phyloP scores from a whole-genome alignment of 2,888 invertebrate genomes.

The Mythimna ferrago region DNA sequence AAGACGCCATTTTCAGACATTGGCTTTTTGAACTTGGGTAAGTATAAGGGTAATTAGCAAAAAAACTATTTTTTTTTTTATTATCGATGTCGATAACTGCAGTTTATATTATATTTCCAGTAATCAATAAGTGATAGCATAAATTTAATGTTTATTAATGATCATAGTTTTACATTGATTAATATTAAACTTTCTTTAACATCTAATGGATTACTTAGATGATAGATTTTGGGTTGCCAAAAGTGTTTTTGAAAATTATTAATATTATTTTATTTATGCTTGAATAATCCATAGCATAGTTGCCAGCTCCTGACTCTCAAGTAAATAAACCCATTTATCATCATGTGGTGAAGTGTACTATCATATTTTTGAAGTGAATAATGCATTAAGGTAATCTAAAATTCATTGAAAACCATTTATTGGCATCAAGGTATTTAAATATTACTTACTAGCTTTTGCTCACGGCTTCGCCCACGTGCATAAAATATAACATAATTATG shows the following conservation, averaged over 20 bases:
- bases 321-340: not conserved
- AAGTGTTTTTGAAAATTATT: not conserved
- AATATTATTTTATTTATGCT: not conserved
- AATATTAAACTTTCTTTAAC: not conserved
- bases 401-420: conserved; percentile 16
- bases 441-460: too few species aligned
- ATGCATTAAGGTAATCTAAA: conserved; percentile 20
- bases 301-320: not conserved
- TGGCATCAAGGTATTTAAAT: too few species aligned
- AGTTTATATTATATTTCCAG: too few species aligned
- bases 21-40: too few species aligned
- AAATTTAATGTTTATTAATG: not conserved
- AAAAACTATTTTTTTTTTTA: too few species aligned
- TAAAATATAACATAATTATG: too few species aligned
- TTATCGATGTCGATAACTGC: too few species aligned
- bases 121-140: too few species aligned
- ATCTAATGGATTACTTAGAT: conserved; percentile 10
- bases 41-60: too few species aligned
- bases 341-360: not conserved
- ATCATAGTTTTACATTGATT: conserved; percentile 5
- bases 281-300: not conserved
- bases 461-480: too few species aligned
- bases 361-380: not conserved
- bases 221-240: not conserved
- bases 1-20: too few species aligned